phyloP scores from a whole-genome alignment of 1,140 invertebrate species.

The Gryllus bimaculatus region DNA sequence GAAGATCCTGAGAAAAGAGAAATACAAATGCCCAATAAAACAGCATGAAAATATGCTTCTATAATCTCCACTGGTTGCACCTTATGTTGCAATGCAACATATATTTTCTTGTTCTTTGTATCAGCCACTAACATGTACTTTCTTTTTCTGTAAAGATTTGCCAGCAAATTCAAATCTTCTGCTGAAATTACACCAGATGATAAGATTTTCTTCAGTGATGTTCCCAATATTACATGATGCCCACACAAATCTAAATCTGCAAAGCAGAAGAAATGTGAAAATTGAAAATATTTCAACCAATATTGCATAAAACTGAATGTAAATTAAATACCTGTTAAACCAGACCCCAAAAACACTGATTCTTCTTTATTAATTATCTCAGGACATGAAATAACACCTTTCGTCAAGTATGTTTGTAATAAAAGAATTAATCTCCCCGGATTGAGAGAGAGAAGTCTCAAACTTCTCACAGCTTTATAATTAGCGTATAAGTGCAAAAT shows the following conservation, averaged over 20 bases:
- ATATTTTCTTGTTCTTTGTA: conserved; percentile 34
- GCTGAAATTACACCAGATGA: conserved; percentile 29
- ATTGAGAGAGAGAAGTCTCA: conserved; percentile 68
- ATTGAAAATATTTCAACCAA: neutral
- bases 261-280: conserved; percentile 21
- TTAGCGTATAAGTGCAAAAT: conserved; percentile 75
- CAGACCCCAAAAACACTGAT: conserved; percentile 43
- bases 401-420: conserved; percentile 48
- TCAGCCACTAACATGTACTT: conserved; percentile 41
- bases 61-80: conserved; percentile 35
- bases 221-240: conserved; percentile 41
- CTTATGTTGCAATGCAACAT: conserved; percentile 37
- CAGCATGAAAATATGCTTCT: conserved; percentile 43
- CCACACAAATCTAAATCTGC: conserved; percentile 40
- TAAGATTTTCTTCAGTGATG: conserved; percentile 40
- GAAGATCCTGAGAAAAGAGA: conserved; percentile 17
- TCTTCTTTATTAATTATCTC: conserved; percentile 46
- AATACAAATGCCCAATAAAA: conserved; percentile 34
- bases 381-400: conserved; percentile 38
- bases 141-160: conserved; percentile 33
- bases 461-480: conserved; percentile 68
- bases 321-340: conserved; percentile 32
- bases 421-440: conserved; percentile 58
- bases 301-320: neutral
- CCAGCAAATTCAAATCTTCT: conserved; percentile 31